phyloP scores from a whole-genome alignment of 2,888 invertebrate genomes.

The Agrilus biguttatus region DNA sequence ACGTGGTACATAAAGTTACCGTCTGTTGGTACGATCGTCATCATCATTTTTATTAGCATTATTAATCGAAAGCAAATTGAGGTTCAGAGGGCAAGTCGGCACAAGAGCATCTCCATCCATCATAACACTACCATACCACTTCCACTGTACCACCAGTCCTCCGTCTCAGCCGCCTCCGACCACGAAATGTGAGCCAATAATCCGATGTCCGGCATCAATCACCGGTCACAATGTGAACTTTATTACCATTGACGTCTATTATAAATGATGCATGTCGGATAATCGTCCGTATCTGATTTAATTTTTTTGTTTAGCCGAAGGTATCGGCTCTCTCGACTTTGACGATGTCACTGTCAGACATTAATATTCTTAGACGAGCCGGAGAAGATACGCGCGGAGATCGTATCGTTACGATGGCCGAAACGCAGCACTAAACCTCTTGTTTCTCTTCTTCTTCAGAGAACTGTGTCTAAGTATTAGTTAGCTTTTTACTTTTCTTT shows the following conservation, averaged over 20 bases:
- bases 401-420: no score
- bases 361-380: no score
- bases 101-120: constrained; percentile 13
- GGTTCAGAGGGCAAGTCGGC: constrained; percentile 13
- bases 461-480: no score
- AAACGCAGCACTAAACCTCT: no score
- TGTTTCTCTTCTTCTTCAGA: no score
- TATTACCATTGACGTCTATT: constrained; percentile 27
- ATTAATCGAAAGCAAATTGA: constrained; percentile 7
- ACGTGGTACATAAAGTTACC: neutral
- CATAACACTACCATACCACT: constrained; percentile 6
- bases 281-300: constrained; percentile 16
- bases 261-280: constrained; percentile 23
- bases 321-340: constrained; percentile 13
- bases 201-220: constrained; percentile 21
- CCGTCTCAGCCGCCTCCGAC: no score
- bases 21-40: neutral
- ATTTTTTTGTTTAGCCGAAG: constrained; percentile 11
- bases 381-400: no score
- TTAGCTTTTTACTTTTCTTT: no score
- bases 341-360: constrained; percentile 10
- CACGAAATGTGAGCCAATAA: constrained; percentile 7
- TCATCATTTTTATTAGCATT: neutral
- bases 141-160: constrained; percentile 5
- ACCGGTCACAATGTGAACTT: constrained; percentile 24